Percentiles rank a stretch among this genome's conserved stretches.
Conservation (phyloP, 2,113 vertebrate genomes). For the Lichenostomus cassidix region DNA sequence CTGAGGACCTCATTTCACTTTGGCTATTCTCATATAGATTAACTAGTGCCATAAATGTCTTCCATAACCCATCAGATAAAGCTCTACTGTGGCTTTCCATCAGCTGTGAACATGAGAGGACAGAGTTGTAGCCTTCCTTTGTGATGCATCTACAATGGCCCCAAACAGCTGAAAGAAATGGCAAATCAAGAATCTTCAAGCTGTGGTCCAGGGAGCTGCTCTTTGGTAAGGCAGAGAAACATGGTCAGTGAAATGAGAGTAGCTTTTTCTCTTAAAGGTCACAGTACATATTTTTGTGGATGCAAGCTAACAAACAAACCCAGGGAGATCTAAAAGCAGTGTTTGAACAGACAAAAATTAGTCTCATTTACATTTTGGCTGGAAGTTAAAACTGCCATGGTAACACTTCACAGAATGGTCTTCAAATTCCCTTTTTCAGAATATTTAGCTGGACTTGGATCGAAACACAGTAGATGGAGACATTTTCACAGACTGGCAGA, state of each 20-base stretch:
- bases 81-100: not conserved
- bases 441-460: not conserved
- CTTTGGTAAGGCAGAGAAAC: not conserved
- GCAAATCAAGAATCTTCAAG: not conserved
- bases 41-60: not conserved
- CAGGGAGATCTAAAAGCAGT: not conserved
- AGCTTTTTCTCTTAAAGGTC: not conserved
- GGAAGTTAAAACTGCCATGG: not conserved
- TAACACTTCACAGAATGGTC: not conserved
- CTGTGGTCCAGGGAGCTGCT: not conserved
- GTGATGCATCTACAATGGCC: not conserved
- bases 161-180: not conserved
- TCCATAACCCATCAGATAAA: not conserved
- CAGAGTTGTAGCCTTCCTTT: not conserved
- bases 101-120: not conserved
- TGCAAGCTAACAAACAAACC: not conserved
- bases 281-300: not conserved
- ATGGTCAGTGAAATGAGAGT: not conserved
- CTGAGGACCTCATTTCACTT: not conserved
- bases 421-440: not conserved
- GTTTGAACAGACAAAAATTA: not conserved
- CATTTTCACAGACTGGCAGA: slow-evolving; percentile 15
- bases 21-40: not conserved
- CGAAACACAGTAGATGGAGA: not conserved
- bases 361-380: not conserved